Evolutionary conservation across 2,113 vertebrate species (phyloP).

Genomic region (Colius striatus): DNA sequence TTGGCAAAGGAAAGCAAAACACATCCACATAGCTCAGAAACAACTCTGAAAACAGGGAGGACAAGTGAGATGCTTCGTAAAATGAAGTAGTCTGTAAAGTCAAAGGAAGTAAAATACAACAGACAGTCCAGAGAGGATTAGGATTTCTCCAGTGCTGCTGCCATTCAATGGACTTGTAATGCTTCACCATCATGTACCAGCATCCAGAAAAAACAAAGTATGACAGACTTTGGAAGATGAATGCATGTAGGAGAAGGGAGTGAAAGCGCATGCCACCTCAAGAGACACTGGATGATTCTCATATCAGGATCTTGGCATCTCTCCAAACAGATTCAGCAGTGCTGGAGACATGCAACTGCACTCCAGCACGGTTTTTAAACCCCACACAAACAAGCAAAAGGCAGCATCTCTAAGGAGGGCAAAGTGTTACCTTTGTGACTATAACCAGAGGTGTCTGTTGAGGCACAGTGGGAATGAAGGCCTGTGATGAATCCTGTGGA

Average conservation of each 20-base stretch:
- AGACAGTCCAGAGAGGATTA: not conserved
- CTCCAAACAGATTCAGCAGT: not conserved
- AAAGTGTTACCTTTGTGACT: not conserved
- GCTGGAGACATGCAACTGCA: not conserved
- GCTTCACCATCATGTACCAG: not conserved
- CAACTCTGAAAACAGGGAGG: not conserved
- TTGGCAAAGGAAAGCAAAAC: not conserved
- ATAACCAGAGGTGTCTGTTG: not conserved
- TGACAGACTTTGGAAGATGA: not conserved
- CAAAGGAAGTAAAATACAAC: not conserved
- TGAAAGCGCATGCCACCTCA: not conserved
- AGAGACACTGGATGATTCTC: not conserved
- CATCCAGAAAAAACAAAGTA: not conserved
- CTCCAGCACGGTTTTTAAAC: not conserved
- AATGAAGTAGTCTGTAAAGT: not conserved
- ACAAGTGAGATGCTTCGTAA: fast-evolving
- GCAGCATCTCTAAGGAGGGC: not conserved
- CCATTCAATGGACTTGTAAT: not conserved
- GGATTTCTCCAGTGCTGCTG: not conserved
- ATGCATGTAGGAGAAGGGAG: not conserved
- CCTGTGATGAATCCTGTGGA: not conserved
- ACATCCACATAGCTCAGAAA: not conserved
- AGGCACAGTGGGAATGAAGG: not conserved
- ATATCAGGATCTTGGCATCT: not conserved
- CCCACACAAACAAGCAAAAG: not conserved